Base-by-base conservation (phyloP, 2,113 vertebrate species). In the Osmerus mordax region DNA sequence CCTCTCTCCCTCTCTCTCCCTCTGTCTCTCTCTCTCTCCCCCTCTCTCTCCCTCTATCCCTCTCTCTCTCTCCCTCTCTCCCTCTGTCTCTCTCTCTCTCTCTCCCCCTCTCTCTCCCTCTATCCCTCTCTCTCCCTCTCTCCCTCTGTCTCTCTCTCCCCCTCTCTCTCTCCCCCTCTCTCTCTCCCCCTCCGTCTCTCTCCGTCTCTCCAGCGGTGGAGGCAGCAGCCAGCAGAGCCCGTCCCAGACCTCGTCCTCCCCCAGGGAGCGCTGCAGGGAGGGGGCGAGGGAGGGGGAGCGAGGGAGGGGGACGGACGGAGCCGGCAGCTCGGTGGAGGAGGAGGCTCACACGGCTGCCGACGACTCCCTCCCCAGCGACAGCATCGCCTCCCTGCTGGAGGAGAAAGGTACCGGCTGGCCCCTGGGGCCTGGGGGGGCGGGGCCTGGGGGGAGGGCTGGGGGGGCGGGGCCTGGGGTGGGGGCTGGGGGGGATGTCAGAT, bases 321-420 rank as follows among this genome's bases (percentile, higher is more conserved):
- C 55, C 28, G 91, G 83, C 86, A 93, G 89, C 72, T 91, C 89
- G 14, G 78, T 95, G 78, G 95, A 96, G 69, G 95, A 97, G 60
- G 93, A 95, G 60, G 86, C 81, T 80, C 90, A 79, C 28, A 92
- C 90, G 2, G 93, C 86, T 60, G 91, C 76, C 1, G 94, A 96
- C 65, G 93, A 95, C 67, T 96, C 94, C 18, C 61, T 96, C 21
- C 91, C 78, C 1, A 96, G 94, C 36, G 92, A 94, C 67, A 94
- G 93, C 52, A 67, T 95, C 55, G 86, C 87, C 0, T 95, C 94
- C 14, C 83, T 93, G 51, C 86, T 88, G 4, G 94, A 97, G 47
- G 95, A 95, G 54, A 96, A 95, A 94, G 96, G 96, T 94, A 86
- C n/a, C 23, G 62, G 3, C 62, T 18, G 36, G 16, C 61, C 15